Evolutionary conservation across 1,140 invertebrate genomes (phyloP), one percentile per base, ranked within the genome.

Genomic region (Limonius californicus): DNA sequence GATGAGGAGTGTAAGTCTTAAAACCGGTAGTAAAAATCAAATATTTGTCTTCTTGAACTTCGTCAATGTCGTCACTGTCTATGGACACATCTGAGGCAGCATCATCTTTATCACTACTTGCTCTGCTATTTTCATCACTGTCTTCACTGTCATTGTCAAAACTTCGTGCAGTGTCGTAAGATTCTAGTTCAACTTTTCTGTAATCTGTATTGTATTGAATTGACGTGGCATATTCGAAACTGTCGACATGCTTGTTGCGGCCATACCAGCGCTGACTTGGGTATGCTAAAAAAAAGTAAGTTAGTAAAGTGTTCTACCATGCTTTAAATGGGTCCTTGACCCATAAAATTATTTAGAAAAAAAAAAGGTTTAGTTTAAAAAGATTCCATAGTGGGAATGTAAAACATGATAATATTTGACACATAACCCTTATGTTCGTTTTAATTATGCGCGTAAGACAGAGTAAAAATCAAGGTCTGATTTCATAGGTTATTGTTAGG

Each of bases 1-100:
- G 89, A 82, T 95, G 92, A 0, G 92, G 92, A 1, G 89, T 91
- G 68, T 90, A 94, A 0, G 91, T 93, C 76, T 90, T 86, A 8
- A 87, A 88, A 0, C 91, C 91, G 54, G 88, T 91, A 6, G 91
- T 92, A 74, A 93, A 95, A 64, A 95, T 94, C 12, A 95, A 80
- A 74, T 88, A 89, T 73, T 92, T 92, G 62, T 89, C 87, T 9
- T 79, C 78, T 21, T 72, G 57, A 23, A 78, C 73, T 57, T 66
- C 75, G 64, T 81, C 81, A n/a, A 76, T 72, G 21, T 77, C 21
- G 18, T 53, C 45, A 19, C 14, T 30, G 8, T 56, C 54, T 16
- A 62, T 3, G 8, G 35, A 45, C 3, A 14, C 6, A 3, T 65
- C 66, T 8, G 70, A 72, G 9, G 61, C 59, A 12, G 66, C 65